Percentiles rank a stretch among this genome's conserved stretches.
phyloP scores from a whole-genome alignment of 2,888 invertebrate genomes.

The Tetranychus piercei region DNA sequence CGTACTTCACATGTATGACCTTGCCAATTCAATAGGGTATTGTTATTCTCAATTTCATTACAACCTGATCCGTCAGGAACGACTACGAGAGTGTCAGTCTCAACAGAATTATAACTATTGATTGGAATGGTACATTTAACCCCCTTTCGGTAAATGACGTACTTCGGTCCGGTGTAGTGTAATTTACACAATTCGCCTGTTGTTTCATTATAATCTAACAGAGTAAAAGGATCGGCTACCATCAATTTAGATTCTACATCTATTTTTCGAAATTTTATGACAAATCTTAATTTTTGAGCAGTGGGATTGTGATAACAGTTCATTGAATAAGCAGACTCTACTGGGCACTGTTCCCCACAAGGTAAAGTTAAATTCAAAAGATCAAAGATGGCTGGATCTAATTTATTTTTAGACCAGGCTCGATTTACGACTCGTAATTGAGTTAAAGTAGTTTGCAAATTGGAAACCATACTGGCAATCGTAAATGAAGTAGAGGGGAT shows the following conservation, averaged over 20 bases:
- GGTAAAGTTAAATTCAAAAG: neutral
- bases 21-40: neutral
- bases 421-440: neutral
- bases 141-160: neutral
- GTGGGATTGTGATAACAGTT: neutral
- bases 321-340: neutral
- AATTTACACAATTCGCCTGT: neutral
- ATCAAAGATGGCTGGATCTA: neutral
- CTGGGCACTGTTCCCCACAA: neutral
- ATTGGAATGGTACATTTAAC: neutral
- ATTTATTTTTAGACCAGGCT: neutral
- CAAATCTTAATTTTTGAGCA: neutral
- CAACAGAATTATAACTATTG: neutral
- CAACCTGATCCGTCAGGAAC: neutral
- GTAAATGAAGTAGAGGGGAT: neutral
- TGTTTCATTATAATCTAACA: neutral
- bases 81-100: neutral
- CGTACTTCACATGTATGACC: neutral
- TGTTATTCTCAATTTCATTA: neutral
- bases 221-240: neutral
- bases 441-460: neutral
- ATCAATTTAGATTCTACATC: neutral
- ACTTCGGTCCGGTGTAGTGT: conserved; percentile 2
- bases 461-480: neutral
- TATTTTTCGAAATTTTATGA: neutral